Conservation (phyloP, 1,140 invertebrate genomes). For the Drosophila mauritiana region DNA sequence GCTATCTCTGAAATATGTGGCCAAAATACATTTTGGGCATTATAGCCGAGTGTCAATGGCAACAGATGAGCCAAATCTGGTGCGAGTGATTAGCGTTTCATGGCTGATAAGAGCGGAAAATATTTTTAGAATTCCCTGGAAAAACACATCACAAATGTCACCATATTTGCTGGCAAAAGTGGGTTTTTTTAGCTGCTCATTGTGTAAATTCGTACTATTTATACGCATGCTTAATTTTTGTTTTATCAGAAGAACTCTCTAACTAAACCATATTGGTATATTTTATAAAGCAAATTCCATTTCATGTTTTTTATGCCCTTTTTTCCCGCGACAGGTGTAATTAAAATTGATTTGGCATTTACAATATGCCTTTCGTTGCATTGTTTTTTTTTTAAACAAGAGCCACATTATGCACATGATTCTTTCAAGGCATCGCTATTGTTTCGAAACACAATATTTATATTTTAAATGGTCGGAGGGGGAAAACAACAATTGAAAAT, state of each 20-base stretch:
- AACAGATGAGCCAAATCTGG: conserved; percentile 9
- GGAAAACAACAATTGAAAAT: conserved; percentile 14
- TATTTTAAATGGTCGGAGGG: conserved; percentile 16
- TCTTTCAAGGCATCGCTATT: background rate
- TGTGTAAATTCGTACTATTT: no score
- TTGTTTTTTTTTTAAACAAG: no score
- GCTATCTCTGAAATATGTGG: conserved; percentile 32
- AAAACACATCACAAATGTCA: background rate
- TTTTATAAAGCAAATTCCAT: no score
- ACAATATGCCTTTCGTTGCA: no score
- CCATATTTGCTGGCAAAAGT: background rate
- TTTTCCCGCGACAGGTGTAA: no score
- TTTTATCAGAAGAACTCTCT: no score
- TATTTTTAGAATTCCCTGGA: background rate
- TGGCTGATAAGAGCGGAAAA: background rate
- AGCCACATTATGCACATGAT: no score
- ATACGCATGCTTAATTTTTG: no score
- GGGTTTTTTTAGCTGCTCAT: background rate
- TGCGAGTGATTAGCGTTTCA: background rate
- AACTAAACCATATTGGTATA: no score
- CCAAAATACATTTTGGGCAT: conserved; percentile 8
- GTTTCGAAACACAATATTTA: conserved; percentile 10
- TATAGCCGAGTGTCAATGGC: background rate
- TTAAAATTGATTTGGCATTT: no score
- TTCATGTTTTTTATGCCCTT: no score